Evolutionary conservation across 2,113 vertebrate species (phyloP), one percentile per base, ranked within the genome.

Genomic region (Vidua macroura): DNA sequence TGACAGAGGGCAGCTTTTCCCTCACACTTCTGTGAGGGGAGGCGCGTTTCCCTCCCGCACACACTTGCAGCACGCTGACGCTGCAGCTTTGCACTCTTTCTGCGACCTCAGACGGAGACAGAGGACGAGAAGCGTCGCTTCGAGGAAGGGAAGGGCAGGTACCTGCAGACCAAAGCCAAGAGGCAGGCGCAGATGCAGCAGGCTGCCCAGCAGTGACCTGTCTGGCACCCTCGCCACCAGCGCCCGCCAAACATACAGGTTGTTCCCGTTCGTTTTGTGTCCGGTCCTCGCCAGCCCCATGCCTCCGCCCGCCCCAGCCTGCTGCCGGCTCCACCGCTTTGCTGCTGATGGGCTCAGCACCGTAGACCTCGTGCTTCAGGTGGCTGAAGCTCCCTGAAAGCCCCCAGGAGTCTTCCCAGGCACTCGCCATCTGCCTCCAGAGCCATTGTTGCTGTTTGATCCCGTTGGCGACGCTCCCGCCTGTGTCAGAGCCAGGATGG

Each of bases 161-260:
- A 99, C 97, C 98, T 99, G 72, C 98, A 99, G 95, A 99, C 98
- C 59, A 99, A 99, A 97, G 98, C 98, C 11, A 99, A 98, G 96
- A 97, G 99, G 60, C 97, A 98, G n/a, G 97, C 97, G 37, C 97
- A 98, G 8, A 95, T 97, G 93, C 96, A 97, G 75, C 68, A 85
- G 5, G 96, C 97, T 70, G 97, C 96, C 17, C 96, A 97, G 85
- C 96, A 96, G 92, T 98, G 95, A 98, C 37, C 46, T 9, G 23
- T 8, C n/a, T 41, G 4, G 10, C 28, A 19, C 60, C 7, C 66
- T 35, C 21, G 22, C 78, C 49, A 58, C 70, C 46, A 44, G 70
- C 37, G 48, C 92, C 85, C 6, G 64, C 96, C 96, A 52, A 51
- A 76, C 20, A 31, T 46, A 85, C 69, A 64, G 35, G 72, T 81